These are phyloP conservation scores for Ptychodera flava DNA, from an alignment of 35 echinoderm and acorn worm genomes.

Conservation along the genomic window DNA sequence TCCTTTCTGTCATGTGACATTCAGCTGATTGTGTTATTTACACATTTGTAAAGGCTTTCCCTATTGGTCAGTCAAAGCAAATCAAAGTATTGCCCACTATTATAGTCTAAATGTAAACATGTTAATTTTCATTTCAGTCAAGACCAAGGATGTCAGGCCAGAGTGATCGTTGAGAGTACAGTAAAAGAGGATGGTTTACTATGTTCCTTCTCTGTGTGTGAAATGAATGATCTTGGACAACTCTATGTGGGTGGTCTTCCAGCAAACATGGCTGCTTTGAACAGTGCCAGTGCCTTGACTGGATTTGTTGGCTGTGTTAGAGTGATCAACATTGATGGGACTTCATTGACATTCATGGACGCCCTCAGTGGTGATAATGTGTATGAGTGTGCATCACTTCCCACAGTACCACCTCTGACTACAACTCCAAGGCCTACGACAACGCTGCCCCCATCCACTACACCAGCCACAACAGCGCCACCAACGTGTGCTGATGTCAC, in stretches of 20 bases:
- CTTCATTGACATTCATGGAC: background rate
- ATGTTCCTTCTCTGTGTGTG: background rate
- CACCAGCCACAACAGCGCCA: constrained; percentile 3
- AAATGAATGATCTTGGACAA: background rate
- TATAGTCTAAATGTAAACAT: too few species aligned
- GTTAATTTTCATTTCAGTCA: too few species aligned
- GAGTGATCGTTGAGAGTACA: background rate
- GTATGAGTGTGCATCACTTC: background rate
- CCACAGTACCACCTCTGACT: background rate
- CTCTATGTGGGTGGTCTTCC: background rate
- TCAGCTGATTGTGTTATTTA: too few species aligned
- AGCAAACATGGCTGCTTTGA: background rate
- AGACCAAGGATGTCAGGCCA: background rate
- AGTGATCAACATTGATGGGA: background rate
- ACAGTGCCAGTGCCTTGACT: background rate
- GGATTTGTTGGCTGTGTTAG: background rate
- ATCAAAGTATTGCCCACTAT: too few species aligned
- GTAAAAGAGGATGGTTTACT: background rate
- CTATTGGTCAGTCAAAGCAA: too few species aligned
- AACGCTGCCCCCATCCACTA: constrained; percentile 21
- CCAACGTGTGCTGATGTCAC: constrained; percentile 28
- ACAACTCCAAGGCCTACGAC: background rate
- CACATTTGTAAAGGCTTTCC: too few species aligned
- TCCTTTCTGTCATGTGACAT: too few species aligned
- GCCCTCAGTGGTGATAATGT: background rate